phyloP scores from a whole-genome alignment of 2,888 invertebrate genomes.

The Chaitophorus viminalis region DNA sequence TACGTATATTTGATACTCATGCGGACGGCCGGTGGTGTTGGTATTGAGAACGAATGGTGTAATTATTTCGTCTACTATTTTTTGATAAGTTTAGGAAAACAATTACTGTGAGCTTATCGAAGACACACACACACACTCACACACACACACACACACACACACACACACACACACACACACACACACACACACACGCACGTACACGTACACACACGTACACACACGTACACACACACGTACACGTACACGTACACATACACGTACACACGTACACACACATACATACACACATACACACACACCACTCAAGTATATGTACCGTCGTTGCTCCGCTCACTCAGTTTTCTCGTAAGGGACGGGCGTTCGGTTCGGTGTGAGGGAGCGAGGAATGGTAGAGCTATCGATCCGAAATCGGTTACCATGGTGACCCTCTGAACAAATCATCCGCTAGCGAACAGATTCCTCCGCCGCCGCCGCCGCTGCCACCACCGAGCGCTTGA shows the following conservation, averaged over 20 bases:
- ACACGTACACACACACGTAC: neutral
- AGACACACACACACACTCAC: neutral
- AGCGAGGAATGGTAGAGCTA: constrained; percentile 25
- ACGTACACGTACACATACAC: neutral
- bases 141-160: neutral
- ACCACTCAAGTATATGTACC: no score
- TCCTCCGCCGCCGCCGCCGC: constrained; percentile 7
- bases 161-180: neutral
- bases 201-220: neutral
- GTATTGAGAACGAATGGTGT: neutral
- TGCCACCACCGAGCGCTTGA: neutral
- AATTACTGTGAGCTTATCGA: neutral
- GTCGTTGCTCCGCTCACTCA: neutral
- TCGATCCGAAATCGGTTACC: constrained; percentile 57
- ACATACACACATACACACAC: no score
- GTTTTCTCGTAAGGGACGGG: neutral
- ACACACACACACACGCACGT: no score
- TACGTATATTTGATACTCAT: no score
- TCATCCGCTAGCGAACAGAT: constrained; percentile 36
- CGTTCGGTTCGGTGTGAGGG: neutral
- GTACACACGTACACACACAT: neutral
- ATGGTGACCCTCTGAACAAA: constrained; percentile 56
- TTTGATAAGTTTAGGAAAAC: constrained; percentile 25
- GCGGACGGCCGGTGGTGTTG: neutral
- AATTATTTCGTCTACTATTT: constrained; percentile 15